Conservation (phyloP, 2,888 invertebrate species). For the Standfussiana lucernea region DNA sequence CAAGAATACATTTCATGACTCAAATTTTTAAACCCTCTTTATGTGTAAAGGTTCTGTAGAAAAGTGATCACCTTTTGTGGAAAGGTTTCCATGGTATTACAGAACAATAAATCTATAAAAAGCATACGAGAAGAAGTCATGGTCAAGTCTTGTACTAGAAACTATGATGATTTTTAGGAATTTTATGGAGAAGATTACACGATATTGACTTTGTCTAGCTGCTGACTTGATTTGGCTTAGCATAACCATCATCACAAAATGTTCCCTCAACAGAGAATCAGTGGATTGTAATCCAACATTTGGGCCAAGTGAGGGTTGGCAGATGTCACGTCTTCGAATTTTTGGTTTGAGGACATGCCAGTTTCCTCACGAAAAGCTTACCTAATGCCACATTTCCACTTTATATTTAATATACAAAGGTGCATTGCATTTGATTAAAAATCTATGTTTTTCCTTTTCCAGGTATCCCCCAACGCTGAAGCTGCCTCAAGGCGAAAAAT, state of each 20-base stretch:
- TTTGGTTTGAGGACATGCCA: background rate
- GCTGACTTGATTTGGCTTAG: background rate
- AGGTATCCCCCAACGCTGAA: slow-evolving; percentile 82
- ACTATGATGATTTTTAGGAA: background rate
- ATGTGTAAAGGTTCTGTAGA: background rate
- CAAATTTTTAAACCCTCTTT: background rate
- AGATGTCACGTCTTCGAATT: background rate
- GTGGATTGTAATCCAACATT: background rate
- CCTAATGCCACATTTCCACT: background rate
- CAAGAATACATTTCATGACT: background rate
- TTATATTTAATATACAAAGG: background rate
- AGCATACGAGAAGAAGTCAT: background rate
- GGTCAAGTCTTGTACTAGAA: background rate
- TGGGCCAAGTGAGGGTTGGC: background rate
- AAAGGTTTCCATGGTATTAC: background rate
- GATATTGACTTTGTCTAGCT: background rate
- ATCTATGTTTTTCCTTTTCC: slow-evolving; percentile 63
- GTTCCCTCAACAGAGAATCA: background rate
- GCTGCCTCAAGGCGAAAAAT: slow-evolving; percentile 78
- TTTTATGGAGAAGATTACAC: background rate
- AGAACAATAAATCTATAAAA: background rate
- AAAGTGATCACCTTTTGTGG: background rate
- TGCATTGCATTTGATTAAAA: background rate
- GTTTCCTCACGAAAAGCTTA: background rate
- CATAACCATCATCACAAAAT: background rate